Base-by-base conservation (phyloP, 2,113 vertebrate genomes). In the Cyprinus carpio region DNA sequence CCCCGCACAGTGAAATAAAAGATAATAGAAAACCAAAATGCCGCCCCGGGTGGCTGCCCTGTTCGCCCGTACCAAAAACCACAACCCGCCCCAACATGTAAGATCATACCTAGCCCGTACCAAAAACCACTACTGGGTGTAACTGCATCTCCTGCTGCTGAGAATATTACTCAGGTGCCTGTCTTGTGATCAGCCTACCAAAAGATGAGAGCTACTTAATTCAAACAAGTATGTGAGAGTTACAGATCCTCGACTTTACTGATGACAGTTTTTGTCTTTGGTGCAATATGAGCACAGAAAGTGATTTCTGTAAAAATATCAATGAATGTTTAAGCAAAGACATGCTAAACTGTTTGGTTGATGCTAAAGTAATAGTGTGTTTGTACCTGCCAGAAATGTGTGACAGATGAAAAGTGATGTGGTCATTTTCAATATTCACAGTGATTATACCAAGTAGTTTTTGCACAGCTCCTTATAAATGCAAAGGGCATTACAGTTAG, bases 211-310 rank as follows among this genome's bases (percentile, higher is more conserved):
- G 67, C 31, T 69, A 18, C 67, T 69, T 34, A 18, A 69, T 69
- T 23, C 67, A 37, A 11, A 69, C 8, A 69, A 34, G 31, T 16
- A 69, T 37, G 31, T 0, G 16, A 34, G 65, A 67, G 29, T 67
- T 0, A 4, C 16, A 69, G 37, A 69, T 69, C 16, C 8, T 15
- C 31, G 29, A 34, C 31, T 37, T 8, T 37, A 4, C 27, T 10
- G 40, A 51, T 37, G 67, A 37, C 18, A 1, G 29, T 4, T 27
- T 65, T n/a, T 15, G 27, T 82, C 1, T 29, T 20, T 8, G 60
- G 25, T 65, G 11, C 80, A 82, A 71, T 5, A 87, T 40, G 10
- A 34, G 65, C 81, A 43, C 40, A 43, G 9, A 43, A 9, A 43
- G 9, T 43, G 8, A 10, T 43, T 43, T 43, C 40, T 10, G 8